Base-by-base conservation (phyloP, 1,140 invertebrate species). In the Rhyacophila brunnea region DNA sequence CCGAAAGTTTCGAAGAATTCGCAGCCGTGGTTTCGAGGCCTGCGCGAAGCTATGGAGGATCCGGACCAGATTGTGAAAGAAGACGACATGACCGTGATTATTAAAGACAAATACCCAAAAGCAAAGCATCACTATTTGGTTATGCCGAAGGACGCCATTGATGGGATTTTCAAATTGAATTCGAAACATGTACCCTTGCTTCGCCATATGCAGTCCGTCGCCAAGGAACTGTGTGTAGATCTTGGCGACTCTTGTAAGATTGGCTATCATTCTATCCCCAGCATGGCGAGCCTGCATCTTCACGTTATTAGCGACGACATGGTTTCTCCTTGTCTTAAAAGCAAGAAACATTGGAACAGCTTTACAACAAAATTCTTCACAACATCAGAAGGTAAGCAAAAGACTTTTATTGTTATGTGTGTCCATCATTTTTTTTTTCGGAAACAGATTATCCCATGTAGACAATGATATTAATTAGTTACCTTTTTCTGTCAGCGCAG, bases 301-400 rank as follows among this genome's bases (percentile, higher is more conserved):
- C 93, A 96, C 73, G 86, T 94, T 1, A 91, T 96, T 34, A 94
- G 91, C 68, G 87, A 86, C 64, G 93, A 96, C 71, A 93, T 95
- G 75, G 79, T 89, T 55, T 93, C 91, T 32, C 77, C 82, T 4
- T 85, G 81, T 69, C 71, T 95, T 42, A 95, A 94, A 78, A 93
- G 81, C 0, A 92, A 92, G 71, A 83, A 88, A 62, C 93, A 96
- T 68, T 96, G 92, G 92, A 95, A 95, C 74, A 91, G 87, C 49
- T 96, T 93, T 68, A 93, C 85, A 2, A 92, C 92, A 1, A 73
- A 82, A 5, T 91, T 91, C 68, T 95, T 96, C 70, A 68, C 92
- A 46, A 77, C 84, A 43, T 88, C 85, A 47, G 62, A 83, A 80
- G 82, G 90, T 92, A 53, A 43, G 14, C 38, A 15, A 13, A 3